Evolutionary conservation across 2,113 vertebrate species (phyloP).

Genomic region (Argyrosomus japonicus): DNA sequence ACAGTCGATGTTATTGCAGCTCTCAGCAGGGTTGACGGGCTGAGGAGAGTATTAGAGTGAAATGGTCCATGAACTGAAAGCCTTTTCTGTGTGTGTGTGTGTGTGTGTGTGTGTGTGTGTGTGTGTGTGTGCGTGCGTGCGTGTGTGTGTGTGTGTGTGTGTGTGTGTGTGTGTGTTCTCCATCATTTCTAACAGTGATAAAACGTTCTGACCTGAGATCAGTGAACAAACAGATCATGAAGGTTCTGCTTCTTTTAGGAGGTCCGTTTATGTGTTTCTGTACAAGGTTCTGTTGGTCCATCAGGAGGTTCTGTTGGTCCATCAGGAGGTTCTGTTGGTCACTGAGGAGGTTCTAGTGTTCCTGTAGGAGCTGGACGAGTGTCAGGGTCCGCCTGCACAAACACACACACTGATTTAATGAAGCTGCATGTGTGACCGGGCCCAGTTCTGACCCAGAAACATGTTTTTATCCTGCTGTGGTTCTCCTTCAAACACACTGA

Average conservation of each 20-base stretch:
- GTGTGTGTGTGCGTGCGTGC: constrained; percentile 29
- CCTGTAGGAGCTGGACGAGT: not conserved
- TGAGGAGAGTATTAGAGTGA: constrained; percentile 32
- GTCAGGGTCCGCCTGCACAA: too few relatives aligned
- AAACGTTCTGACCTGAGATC: too few relatives aligned
- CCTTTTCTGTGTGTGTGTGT: constrained; percentile 19
- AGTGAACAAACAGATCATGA: too few relatives aligned
- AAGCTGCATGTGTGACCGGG: too few relatives aligned
- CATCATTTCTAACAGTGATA: too few relatives aligned
- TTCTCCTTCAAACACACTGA: too few relatives aligned
- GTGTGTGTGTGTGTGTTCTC: constrained; percentile 9
- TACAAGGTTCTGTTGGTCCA: too few relatives aligned
- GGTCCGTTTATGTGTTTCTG: too few relatives aligned
- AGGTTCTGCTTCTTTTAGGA: too few relatives aligned
- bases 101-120: constrained; percentile 22
- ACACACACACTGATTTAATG: too few relatives aligned
- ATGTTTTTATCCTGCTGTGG: too few relatives aligned
- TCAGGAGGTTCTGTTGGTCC: not conserved
- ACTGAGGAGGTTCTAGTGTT: not conserved
- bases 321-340: not conserved
- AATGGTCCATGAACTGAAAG: constrained; percentile 56
- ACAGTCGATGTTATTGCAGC: constrained; percentile 1
- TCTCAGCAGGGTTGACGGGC: constrained; percentile 3
- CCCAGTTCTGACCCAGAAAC: too few relatives aligned
- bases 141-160: constrained; percentile 24